Conservation (phyloP, 2,888 invertebrate genomes). For the Drosophila helvetica region DNA sequence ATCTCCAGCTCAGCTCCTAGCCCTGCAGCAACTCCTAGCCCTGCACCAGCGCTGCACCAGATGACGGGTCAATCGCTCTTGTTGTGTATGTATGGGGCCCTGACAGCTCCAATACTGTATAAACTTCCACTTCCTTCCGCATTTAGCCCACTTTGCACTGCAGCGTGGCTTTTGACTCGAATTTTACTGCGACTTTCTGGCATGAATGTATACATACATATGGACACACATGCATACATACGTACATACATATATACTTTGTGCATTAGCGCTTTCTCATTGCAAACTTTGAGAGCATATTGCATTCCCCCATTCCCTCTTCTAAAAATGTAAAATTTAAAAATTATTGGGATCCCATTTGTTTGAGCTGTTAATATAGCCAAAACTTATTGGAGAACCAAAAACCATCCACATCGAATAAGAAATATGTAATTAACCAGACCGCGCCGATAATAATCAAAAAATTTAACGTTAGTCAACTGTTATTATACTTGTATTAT, state of each 20-base stretch:
- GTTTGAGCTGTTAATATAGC: no score
- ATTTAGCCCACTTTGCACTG: neutral
- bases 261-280: slow-evolving; percentile 40
- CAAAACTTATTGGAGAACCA: no score
- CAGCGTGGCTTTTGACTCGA: neutral
- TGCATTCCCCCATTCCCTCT: no score
- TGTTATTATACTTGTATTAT: no score
- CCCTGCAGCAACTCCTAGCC: no score
- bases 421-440: no score
- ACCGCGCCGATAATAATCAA: rapidly evolving
- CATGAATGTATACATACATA: slow-evolving; percentile 1
- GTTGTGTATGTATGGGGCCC: neutral
- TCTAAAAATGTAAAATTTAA: no score
- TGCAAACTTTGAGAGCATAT: no score
- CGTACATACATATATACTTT: neutral
- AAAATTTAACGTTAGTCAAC: no score
- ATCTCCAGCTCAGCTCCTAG: neutral
- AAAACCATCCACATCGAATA: no score
- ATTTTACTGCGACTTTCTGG: neutral
- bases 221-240: neutral
- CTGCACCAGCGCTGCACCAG: neutral
- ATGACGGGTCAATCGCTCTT: neutral
- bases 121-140: neutral
- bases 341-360: no score
- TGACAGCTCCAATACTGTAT: neutral